phyloP scores from a whole-genome alignment of 2,113 vertebrate genomes.

The Trichomycterus rosablanca region DNA sequence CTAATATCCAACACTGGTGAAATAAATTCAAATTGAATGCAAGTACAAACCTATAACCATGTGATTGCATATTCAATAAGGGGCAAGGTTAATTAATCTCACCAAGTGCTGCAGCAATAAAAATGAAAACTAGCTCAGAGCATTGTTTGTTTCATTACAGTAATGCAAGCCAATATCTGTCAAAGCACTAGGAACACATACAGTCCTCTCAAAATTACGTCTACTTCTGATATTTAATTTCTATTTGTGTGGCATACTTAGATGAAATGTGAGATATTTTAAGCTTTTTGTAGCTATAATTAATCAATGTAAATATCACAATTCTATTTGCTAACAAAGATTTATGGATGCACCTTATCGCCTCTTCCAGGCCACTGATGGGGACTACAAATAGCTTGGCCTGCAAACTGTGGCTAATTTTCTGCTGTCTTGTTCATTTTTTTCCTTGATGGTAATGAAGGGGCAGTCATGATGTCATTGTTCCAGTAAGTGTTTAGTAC shows the following conservation, averaged over 20 bases:
- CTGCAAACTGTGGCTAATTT: constrained; percentile 1
- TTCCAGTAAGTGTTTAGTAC: too few relatives aligned
- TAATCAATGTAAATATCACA: constrained; percentile 44
- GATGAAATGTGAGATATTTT: constrained; percentile 23
- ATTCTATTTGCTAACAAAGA: constrained; percentile 42
- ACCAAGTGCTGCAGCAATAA: neutral
- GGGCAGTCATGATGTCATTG: neutral
- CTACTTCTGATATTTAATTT: constrained; percentile 32
- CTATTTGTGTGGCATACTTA: constrained; percentile 15
- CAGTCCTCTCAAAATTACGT: constrained; percentile 7
- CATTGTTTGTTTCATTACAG: neutral
- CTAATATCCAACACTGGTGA: too few relatives aligned
- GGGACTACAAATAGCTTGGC: constrained; percentile 26
- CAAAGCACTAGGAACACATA: constrained; percentile 11
- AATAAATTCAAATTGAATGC: neutral
- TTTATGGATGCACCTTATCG: constrained; percentile 10
- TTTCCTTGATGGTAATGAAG: too few relatives aligned
- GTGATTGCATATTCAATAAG: too few relatives aligned
- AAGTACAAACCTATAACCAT: neutral
- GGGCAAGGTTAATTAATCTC: constrained; percentile 7
- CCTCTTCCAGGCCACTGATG: constrained; percentile 18
- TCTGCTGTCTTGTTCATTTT: neutral
- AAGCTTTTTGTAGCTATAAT: constrained; percentile 16
- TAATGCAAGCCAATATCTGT: constrained; percentile 18
- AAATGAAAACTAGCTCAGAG: neutral